Percentiles rank a stretch among this genome's conserved stretches.
These are phyloP conservation scores for Trachurus trachurus DNA, from an alignment of 2,797 vertebrate genomes.

Conservation along the genomic window DNA sequence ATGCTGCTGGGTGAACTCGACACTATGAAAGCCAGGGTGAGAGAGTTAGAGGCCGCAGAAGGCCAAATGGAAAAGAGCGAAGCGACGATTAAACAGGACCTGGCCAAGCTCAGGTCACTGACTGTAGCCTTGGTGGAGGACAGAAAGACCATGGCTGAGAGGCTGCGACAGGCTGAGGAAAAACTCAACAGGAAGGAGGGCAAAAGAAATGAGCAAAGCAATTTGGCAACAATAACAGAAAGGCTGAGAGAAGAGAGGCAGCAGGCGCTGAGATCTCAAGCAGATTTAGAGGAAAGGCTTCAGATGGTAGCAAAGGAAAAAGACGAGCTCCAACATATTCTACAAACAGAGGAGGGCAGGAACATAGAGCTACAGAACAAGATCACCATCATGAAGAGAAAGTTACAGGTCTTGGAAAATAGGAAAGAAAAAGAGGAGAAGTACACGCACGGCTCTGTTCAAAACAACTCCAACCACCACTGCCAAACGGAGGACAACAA, in stretches of 20 bases:
- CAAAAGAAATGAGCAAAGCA: conserved; percentile 92
- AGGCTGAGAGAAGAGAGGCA: conserved; percentile 93
- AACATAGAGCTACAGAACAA: conserved; percentile 92
- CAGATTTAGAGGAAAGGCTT: conserved; percentile 93
- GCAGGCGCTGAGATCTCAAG: conserved; percentile 89
- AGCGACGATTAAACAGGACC: conserved; percentile 91
- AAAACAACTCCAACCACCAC: conserved; percentile 62
- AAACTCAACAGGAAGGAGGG: conserved; percentile 88
- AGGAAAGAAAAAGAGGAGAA: conserved; percentile 84
- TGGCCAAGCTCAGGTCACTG: conserved; percentile 94
- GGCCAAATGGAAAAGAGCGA: conserved; percentile 92
- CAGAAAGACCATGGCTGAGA: conserved; percentile 93
- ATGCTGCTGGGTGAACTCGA: conserved; percentile 91
- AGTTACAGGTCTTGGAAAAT: conserved; percentile 91
- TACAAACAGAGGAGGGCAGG: conserved; percentile 92
- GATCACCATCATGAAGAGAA: conserved; percentile 91
- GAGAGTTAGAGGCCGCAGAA: conserved; percentile 92
- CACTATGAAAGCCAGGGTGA: conserved; percentile 89
- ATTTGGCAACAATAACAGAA: conserved; percentile 90
- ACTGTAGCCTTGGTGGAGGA: conserved; percentile 96
- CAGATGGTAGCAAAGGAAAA: conserved; percentile 89
- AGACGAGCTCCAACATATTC: conserved; percentile 90
- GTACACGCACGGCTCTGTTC: conserved; percentile 80
- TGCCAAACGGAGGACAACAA: conserved; percentile 95
- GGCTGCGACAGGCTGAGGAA: conserved; percentile 92